Percentiles rank a stretch among this genome's conserved stretches.
These are phyloP conservation scores for Peromyscus nudipes DNA, from an alignment of 2,797 vertebrate genomes.

Conservation along the genomic window DNA sequence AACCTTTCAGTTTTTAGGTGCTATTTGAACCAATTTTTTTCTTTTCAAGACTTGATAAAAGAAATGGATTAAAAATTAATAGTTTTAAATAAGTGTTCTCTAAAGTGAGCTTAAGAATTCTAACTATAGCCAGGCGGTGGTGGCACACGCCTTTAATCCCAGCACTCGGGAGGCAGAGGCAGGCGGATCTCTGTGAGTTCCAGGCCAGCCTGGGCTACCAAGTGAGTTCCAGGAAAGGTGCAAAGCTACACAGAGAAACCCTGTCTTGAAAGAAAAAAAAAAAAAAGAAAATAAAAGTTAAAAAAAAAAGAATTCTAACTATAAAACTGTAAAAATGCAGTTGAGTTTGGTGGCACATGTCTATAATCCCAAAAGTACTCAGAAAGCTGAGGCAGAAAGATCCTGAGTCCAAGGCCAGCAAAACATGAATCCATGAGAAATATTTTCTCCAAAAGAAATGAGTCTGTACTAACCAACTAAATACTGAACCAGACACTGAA, in stretches of 20 bases:
- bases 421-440: constrained; percentile 52
- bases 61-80: background rate
- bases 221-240: too few species aligned
- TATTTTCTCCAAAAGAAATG: constrained; percentile 9
- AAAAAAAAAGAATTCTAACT: background rate
- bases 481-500: background rate
- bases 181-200: too few species aligned
- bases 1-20: constrained; percentile 47
- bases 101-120: constrained; percentile 42
- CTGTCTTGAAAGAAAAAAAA: too few species aligned
- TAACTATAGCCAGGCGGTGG: background rate
- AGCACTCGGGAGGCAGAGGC: too few species aligned
- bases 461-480: constrained; percentile 23
- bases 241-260: too few species aligned
- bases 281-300: too few species aligned
- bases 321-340: constrained; percentile 57
- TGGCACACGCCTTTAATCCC: too few species aligned
- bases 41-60: constrained; percentile 47
- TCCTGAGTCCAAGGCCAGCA: background rate
- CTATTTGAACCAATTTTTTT: constrained; percentile 41
- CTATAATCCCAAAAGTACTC: background rate
- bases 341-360: background rate
- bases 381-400: background rate
- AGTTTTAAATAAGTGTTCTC: constrained; percentile 59
- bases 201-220: too few species aligned